Base-by-base conservation (phyloP, 2,888 invertebrate species). In the Eueremaeus valkanovi region DNA sequence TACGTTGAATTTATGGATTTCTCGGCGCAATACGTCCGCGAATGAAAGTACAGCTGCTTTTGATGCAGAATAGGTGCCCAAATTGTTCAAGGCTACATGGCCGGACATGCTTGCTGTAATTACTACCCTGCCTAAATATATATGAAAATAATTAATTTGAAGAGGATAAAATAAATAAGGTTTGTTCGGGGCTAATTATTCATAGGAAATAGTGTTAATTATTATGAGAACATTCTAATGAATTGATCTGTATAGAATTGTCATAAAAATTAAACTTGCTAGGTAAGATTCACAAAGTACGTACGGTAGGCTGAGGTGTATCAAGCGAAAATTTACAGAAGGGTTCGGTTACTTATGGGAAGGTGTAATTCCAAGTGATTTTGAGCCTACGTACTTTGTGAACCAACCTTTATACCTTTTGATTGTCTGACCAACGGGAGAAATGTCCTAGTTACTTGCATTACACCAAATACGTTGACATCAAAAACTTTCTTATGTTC, bases 401-500 rank as follows among this genome's bases (percentile, higher is more conserved):
- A 40, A 6, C 6, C 6, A 40, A 18, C 6, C 18, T 51, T 21
- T 21, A 1, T 58, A 58, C 81, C 81, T 16, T 77, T 73, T 31
- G 80, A 79, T 72, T 81, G 76, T 13, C 82, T 75, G 11, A 82
- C 76, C 31, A 82, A 79, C 0, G 82, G 82, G 45, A 82, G 78
- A 79, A 82, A 82, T 9, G 78, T 78, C 75, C 81, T 80, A 42
- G 82, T 82, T 31, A 83, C 81, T 31, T 81, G 73, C 21, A 83
- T 80, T 11, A 80, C 78, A 0, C 82, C 82, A 51, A 83, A 74
- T 31, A 81, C 77, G 75, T 83, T 82, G 29, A 83, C 82, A 31
- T 82, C 82, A 73, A 82, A 78, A 45, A 81, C 79, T n/a, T 79
- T 77, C 40, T 78, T 75, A 74, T 82, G 81, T 74, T 82, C 81